Evolutionary conservation across 53 echinoderm and acorn worm species (phyloP).

Genomic region (Stichopus horrens): DNA sequence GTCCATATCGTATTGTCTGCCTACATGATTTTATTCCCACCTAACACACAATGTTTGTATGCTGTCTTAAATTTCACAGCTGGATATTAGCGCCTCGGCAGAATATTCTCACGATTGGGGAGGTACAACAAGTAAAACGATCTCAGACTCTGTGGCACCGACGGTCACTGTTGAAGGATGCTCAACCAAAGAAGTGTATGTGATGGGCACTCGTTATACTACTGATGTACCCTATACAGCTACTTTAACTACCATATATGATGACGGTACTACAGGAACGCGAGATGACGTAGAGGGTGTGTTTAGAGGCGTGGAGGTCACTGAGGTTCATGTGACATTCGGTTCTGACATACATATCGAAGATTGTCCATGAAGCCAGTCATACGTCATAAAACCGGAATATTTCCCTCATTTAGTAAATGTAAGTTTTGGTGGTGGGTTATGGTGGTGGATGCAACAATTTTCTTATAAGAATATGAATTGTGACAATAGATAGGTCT

Average conservation of each 20-base stretch:
- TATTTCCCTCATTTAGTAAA: too few relatives aligned
- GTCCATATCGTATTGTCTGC: too few relatives aligned
- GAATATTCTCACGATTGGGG: neutral
- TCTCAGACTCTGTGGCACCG: neutral
- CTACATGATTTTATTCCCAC: too few relatives aligned
- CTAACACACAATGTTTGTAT: too few relatives aligned
- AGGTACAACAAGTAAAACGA: neutral
- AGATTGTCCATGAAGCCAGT: too few relatives aligned
- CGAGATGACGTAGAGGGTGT: neutral
- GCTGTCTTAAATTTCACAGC: neutral
- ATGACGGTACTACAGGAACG: neutral
- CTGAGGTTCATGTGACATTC: neutral
- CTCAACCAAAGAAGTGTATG: neutral
- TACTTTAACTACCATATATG: neutral
- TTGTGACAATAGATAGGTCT: too few relatives aligned
- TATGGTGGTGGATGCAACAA: too few relatives aligned
- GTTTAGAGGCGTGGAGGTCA: constrained; percentile 12
- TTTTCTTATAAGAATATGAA: too few relatives aligned
- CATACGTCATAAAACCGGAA: too few relatives aligned
- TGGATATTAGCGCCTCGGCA: neutral
- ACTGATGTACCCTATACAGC: constrained; percentile 4
- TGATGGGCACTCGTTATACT: neutral
- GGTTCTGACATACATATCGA: too few relatives aligned
- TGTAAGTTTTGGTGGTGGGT: too few relatives aligned
- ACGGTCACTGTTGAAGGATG: neutral